Conservation (phyloP, 2,888 invertebrate species). For the Cheilosia impressa region DNA sequence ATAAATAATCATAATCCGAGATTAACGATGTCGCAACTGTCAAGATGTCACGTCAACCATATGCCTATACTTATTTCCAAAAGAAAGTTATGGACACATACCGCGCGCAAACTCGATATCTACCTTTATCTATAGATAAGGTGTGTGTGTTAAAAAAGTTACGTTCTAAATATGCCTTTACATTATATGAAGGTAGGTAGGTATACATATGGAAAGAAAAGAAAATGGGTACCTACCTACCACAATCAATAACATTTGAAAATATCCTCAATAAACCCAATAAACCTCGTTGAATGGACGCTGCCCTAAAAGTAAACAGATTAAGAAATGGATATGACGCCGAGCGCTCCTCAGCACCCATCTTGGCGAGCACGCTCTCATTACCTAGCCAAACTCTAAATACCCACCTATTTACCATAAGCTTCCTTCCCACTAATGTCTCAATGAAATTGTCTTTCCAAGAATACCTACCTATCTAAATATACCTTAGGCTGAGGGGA, state of each 20-base stretch:
- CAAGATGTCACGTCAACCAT: conserved; percentile 15
- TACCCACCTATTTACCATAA: conserved; percentile 49
- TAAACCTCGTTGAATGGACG: conserved; percentile 55
- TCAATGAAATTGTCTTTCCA: conserved; percentile 32
- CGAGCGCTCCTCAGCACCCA: conserved; percentile 34
- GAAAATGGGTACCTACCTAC: neutral
- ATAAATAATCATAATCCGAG: conserved; percentile 12
- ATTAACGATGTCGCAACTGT: conserved; percentile 31
- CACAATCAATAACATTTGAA: conserved; percentile 40
- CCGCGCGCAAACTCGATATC: too few species aligned
- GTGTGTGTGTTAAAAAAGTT: too few species aligned
- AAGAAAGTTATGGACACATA: too few species aligned
- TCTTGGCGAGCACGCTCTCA: conserved; percentile 36
- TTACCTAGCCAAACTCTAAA: conserved; percentile 50
- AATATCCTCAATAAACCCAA: conserved; percentile 51
- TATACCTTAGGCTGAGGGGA: conserved; percentile 13
- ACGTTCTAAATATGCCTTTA: too few species aligned
- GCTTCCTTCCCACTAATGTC: conserved; percentile 40
- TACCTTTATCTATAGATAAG: too few species aligned
- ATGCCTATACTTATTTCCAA: too few species aligned
- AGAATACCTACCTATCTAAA: neutral
- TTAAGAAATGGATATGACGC: conserved; percentile 59
- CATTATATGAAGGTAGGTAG: too few species aligned
- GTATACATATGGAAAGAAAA: too few species aligned
- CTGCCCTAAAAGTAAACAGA: conserved; percentile 64